A percentile compares a stretch with the other conserved stretches of the same genome.
These are phyloP conservation scores for Lycopodina hypogea DNA, from an alignment of 37 sponge, comb jelly and placozoan species.

Conservation along the genomic window DNA sequence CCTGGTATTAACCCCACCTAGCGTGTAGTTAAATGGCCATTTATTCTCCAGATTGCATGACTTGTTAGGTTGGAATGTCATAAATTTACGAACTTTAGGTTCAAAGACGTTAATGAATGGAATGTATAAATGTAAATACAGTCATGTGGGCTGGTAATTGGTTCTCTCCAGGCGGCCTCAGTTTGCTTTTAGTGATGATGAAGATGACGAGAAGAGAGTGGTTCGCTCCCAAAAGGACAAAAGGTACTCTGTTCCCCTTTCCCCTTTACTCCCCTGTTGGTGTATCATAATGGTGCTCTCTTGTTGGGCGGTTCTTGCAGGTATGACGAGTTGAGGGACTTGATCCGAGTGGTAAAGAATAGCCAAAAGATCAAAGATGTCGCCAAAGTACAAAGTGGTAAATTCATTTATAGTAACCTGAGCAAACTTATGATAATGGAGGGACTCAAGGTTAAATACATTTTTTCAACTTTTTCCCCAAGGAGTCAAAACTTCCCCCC, in stretches of 20 bases:
- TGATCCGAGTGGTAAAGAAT: slow-evolving; percentile 79
- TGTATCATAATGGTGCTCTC: not conserved
- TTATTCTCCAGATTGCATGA: no score
- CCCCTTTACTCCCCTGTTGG: not conserved
- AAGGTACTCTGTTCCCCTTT: slow-evolving; percentile 39
- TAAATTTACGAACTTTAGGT: no score
- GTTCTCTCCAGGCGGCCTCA: slow-evolving; percentile 5
- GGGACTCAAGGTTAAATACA: not conserved
- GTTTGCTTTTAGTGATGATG: slow-evolving; percentile 67
- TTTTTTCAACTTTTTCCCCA: not conserved
- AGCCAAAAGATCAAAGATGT: slow-evolving; percentile 95
- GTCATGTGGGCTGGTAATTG: not conserved
- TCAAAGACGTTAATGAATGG: no score
- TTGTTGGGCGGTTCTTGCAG: slow-evolving; percentile 18
- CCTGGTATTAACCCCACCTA: no score
- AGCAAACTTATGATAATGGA: no score
- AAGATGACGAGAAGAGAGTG: slow-evolving; percentile 94
- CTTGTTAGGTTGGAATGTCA: no score
- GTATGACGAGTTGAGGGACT: slow-evolving; percentile 81
- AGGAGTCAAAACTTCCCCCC: not conserved
- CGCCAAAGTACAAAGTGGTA: slow-evolving; percentile 81
- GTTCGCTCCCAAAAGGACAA: slow-evolving; percentile 91
- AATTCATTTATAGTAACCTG: no score
- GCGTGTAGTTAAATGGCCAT: no score
- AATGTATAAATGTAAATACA: not conserved